Evolutionary conservation across 1,140 invertebrate species (phyloP), one percentile per base, ranked within the genome.

Genomic region (Leptopilina clavipes): DNA sequence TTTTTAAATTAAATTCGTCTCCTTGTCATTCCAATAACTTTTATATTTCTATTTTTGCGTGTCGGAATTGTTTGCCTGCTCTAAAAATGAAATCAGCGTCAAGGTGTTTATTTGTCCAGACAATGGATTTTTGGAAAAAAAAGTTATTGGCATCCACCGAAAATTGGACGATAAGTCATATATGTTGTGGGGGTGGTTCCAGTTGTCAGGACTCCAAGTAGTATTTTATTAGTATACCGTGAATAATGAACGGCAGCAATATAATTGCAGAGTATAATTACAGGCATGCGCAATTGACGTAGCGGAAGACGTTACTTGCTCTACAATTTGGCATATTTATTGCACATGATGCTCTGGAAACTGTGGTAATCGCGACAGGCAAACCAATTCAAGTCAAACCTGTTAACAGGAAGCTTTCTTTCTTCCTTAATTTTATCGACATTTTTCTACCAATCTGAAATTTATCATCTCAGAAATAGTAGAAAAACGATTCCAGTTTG

Each of bases 201-300:
- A 31, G 65, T 14, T 40, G 79, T 81, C 79, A 72, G 9, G 79
- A 48, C 18, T 22, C 0, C 70, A 6, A 48, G 9, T 74, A 72
- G 76, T 79, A 79, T 79, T 75, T 79, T 77, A 79, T 74, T 77
- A 17, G 59, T 45, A 72, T 48, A 72, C 11, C 25, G 44, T 22
- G 48, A 65, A 18, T 81, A 81, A 81, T 73, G 78, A 79, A 77
- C 43, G 72, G 52, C 74, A 22, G 44, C 65, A 8, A n/a, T 65
- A 77, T 81, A 81, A 81, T 81, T 81, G 79, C 71, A 11, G 45
- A 65, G 44, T 52, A 52, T 81, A 81, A 81, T 79, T 81, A 79
- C 18, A 37, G 73, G 72, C 72, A 52, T 73, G 54, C 43, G 74
- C 14, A 54, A 65, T 78, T 76, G 73, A 71, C 76, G 71, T 75